phyloP scores from a whole-genome alignment of 2,113 vertebrate genomes.

The Rhagologus leucostigma region DNA sequence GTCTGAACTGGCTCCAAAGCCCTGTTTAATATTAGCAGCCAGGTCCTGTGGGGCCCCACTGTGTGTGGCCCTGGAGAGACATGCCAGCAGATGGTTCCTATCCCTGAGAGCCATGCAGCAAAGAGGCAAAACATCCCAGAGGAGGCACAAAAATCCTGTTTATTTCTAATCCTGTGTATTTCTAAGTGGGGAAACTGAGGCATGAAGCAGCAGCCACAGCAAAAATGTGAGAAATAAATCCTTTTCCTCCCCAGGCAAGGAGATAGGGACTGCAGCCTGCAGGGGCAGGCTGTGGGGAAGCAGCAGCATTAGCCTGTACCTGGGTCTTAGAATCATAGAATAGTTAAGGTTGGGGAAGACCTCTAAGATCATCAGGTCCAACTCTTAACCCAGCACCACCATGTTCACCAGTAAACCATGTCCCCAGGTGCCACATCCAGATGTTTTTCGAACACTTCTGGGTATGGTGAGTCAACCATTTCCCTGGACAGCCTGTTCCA shows the following conservation, averaged over 20 bases:
- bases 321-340: neutral
- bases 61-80: neutral
- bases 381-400: neutral
- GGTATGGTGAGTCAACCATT: neutral
- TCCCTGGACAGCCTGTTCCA: neutral
- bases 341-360: neutral
- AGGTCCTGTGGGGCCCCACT: neutral
- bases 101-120: neutral
- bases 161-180: neutral
- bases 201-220: neutral
- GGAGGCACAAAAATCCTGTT: neutral
- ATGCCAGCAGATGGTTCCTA: neutral
- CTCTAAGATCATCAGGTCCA: neutral
- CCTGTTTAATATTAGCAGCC: neutral
- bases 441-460: neutral
- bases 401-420: neutral
- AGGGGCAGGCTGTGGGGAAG: neutral
- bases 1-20: neutral
- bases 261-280: accelerated
- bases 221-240: neutral
- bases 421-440: neutral
- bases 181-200: neutral
- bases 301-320: accelerated
- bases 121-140: neutral
- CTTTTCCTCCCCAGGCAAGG: neutral